Percentiles rank a stretch among this genome's conserved stretches.
phyloP scores from a whole-genome alignment of 2,888 invertebrate genomes.

The Lypha dubia region DNA sequence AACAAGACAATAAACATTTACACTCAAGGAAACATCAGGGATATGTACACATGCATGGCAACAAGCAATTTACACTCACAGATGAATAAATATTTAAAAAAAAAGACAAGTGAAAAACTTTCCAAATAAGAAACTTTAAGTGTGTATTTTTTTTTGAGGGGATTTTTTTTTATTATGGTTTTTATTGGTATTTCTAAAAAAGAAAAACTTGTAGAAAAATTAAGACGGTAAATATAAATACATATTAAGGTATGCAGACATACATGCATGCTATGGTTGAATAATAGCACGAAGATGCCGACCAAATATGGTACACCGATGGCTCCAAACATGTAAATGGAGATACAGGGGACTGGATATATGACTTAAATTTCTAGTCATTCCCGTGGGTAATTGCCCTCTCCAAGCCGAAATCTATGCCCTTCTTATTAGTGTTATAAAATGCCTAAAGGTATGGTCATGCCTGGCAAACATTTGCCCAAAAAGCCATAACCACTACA shows the following conservation, averaged over 20 bases:
- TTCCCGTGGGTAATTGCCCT: no score
- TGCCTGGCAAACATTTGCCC: no score
- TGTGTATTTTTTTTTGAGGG: conserved; percentile 11
- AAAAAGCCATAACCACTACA: no score
- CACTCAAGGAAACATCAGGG: not conserved
- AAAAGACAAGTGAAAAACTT: conserved; percentile 32
- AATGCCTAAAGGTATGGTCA: no score
- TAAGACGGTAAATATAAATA: not conserved
- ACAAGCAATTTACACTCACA: not conserved
- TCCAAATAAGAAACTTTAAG: conserved; percentile 47
- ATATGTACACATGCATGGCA: not conserved
- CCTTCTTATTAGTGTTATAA: no score
- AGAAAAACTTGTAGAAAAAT: not conserved
- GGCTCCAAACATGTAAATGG: no score
- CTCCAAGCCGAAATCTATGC: no score
- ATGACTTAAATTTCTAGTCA: no score
- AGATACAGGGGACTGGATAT: no score
- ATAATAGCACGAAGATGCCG: no score
- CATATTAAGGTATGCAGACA: no score
- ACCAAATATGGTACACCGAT: no score
- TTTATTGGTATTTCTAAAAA: conserved; percentile 11
- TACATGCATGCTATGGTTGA: not conserved
- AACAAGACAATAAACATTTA: conserved; percentile 30
- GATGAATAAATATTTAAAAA: conserved; percentile 10
- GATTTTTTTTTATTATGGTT: conserved; percentile 17